A percentile compares a stretch with the other conserved stretches of the same genome.
Evolutionary conservation across 2,888 invertebrate genomes (phyloP).

Genomic region (Agonopterix alstromeriana): DNA sequence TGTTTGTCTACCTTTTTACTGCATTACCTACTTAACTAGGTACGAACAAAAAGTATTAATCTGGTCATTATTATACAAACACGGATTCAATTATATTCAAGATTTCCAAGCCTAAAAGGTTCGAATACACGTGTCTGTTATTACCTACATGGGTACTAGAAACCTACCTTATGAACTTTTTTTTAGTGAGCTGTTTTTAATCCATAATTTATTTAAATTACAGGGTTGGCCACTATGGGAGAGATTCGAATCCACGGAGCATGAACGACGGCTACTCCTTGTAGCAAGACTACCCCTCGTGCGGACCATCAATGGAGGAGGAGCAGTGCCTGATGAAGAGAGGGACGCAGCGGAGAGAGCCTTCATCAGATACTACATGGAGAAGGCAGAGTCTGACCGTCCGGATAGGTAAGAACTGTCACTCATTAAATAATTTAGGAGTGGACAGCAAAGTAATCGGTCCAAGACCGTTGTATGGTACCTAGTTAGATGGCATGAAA

Average conservation of each 20-base stretch:
- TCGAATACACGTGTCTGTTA: too few species aligned
- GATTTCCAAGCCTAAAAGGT: too few species aligned
- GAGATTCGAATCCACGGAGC: conserved; percentile 89
- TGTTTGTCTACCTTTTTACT: background rate
- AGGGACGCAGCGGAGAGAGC: conserved; percentile 95
- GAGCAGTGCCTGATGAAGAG: conserved; percentile 88
- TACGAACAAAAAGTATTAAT: too few species aligned
- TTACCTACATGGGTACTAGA: too few species aligned
- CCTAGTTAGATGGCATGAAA: too few species aligned
- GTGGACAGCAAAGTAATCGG: too few species aligned
- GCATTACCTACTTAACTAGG: background rate
- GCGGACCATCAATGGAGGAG: conserved; percentile 92
- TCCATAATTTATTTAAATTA: conserved; percentile 13
- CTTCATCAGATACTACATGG: conserved; percentile 94
- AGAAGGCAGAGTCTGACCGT: conserved; percentile 88
- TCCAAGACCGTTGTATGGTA: too few species aligned
- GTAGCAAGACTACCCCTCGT: conserved; percentile 93
- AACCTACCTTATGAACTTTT: too few species aligned
- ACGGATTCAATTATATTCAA: too few species aligned
- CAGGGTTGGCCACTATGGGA: conserved; percentile 86
- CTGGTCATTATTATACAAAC: too few species aligned
- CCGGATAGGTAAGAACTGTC: conserved; percentile 80
- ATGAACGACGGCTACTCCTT: conserved; percentile 90
- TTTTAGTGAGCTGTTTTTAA: too few species aligned
- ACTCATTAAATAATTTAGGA: too few species aligned